Evolutionary conservation across 2,888 invertebrate genomes (phyloP).

Genomic region (Cancer borealis): DNA sequence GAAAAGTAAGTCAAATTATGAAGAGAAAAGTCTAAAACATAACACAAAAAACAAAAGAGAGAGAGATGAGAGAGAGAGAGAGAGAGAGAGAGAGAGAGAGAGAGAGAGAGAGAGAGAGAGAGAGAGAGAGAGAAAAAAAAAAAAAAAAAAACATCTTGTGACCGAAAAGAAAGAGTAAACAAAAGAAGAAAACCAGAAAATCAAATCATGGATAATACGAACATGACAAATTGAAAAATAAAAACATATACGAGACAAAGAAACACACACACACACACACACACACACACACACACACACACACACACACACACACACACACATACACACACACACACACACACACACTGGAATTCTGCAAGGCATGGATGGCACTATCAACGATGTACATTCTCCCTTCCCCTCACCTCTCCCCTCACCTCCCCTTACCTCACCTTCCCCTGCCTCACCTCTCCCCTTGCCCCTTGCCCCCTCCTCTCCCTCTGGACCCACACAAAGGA

Average conservation of each 20-base stretch:
- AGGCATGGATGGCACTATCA: not conserved
- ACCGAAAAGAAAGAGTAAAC: not conserved
- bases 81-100: not conserved
- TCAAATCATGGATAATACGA: not conserved
- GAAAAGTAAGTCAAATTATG: too few species aligned
- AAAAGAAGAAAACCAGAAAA: not conserved
- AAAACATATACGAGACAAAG: too few species aligned
- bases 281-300: too few species aligned
- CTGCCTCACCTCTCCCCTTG: not conserved
- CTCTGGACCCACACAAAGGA: too few species aligned
- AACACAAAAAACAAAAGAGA: too few species aligned
- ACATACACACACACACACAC: constrained; percentile 2
- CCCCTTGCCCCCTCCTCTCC: not conserved
- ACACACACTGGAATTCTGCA: not conserved
- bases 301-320: constrained; percentile 20
- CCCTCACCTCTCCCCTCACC: not conserved
- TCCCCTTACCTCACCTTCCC: not conserved
- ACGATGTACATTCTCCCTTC: not conserved
- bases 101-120: too few species aligned
- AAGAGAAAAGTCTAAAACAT: too few species aligned
- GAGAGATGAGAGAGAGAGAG: not conserved
- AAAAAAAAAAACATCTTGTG: not conserved
- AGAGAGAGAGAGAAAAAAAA: not conserved
- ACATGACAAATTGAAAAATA: not conserved
- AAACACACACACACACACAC: too few species aligned